These are phyloP conservation scores for Allygus modestus DNA, from an alignment of 2,888 invertebrate species.

Conservation along the genomic window DNA sequence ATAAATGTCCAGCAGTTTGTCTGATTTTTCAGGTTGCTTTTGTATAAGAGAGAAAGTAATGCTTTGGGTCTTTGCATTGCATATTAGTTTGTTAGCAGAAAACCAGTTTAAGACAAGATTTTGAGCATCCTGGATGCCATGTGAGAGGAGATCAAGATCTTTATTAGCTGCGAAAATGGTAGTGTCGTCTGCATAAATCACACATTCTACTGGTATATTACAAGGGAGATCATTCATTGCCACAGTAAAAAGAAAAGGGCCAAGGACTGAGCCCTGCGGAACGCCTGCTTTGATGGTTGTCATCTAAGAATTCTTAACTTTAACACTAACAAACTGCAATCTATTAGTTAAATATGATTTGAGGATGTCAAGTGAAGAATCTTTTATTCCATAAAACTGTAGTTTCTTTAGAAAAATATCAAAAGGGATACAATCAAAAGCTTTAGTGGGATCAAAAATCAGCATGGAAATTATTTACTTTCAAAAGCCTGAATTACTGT, in stretches of 20 bases:
- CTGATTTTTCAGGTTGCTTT: not conserved
- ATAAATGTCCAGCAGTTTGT: not conserved
- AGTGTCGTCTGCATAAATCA: conserved; percentile 25
- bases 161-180: not conserved
- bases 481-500: not conserved
- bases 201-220: not conserved
- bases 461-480: not conserved
- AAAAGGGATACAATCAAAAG: conserved; percentile 11
- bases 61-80: not conserved
- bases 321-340: not conserved
- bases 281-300: not conserved
- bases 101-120: conserved; percentile 1
- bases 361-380: not conserved
- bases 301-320: not conserved
- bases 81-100: not conserved
- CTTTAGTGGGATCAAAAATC: not conserved
- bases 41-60: not conserved
- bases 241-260: not conserved
- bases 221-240: not conserved
- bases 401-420: conserved; percentile 3
- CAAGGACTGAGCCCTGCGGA: conserved; percentile 45
- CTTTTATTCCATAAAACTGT: not conserved
- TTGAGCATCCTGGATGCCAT: not conserved
- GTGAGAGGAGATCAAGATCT: not conserved
- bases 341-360: not conserved